A percentile compares a stretch with the other conserved stretches of the same genome.
These are phyloP conservation scores for Hemicrepidius hirtus DNA, from an alignment of 2,888 invertebrate species.

Conservation along the genomic window DNA sequence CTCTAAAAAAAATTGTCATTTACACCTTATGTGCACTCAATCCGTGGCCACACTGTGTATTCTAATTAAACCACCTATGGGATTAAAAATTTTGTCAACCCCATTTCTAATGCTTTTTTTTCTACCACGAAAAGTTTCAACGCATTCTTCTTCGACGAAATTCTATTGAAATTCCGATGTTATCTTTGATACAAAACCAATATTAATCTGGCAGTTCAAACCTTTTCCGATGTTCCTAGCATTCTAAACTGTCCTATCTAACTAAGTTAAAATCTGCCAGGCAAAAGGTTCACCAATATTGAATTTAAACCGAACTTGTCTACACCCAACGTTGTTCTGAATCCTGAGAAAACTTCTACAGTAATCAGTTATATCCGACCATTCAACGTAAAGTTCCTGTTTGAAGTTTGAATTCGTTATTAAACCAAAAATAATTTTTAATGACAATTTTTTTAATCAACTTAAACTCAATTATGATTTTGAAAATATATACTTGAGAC, in stretches of 20 bases:
- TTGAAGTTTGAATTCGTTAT: too few species aligned
- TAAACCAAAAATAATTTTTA: too few species aligned
- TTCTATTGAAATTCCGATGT: constrained; percentile 44
- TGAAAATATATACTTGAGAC: too few species aligned
- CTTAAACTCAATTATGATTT: too few species aligned
- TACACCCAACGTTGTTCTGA: not conserved
- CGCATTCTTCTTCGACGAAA: constrained; percentile 41
- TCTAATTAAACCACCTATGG: too few species aligned
- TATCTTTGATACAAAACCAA: constrained; percentile 48
- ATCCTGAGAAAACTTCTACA: not conserved
- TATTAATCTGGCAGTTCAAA: constrained; percentile 46
- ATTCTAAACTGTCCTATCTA: constrained; percentile 46
- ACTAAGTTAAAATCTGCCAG: constrained; percentile 31
- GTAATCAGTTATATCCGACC: too few species aligned
- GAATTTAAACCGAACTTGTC: constrained; percentile 23
- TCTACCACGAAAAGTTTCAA: constrained; percentile 15
- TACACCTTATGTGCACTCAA: too few species aligned
- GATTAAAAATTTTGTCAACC: constrained; percentile 25
- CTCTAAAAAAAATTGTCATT: too few species aligned
- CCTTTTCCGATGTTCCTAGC: constrained; percentile 32
- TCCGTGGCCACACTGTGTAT: too few species aligned
- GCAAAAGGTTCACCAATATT: constrained; percentile 31
- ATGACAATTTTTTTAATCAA: too few species aligned
- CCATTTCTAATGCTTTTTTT: constrained; percentile 4
- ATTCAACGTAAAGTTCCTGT: too few species aligned